phyloP scores from a whole-genome alignment of 1,140 invertebrate genomes.

The Manduca sexta region DNA sequence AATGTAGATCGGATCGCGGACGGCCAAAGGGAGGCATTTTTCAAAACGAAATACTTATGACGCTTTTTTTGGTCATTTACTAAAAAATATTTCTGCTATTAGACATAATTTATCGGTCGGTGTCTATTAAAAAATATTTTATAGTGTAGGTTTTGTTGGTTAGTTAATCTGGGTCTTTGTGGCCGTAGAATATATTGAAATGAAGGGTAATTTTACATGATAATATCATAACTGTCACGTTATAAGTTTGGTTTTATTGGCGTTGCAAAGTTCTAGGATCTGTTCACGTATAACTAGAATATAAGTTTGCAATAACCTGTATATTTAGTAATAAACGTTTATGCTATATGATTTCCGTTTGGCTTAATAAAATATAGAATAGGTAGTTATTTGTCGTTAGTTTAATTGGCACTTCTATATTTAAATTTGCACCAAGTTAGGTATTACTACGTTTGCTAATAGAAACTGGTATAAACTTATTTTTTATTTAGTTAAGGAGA shows the following conservation, averaged over 20 bases:
- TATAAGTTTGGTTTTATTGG: not conserved
- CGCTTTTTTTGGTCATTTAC: slow-evolving; percentile 43
- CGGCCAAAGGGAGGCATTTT: slow-evolving; percentile 39
- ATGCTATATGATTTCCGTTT: too few species aligned
- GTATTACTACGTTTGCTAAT: too few species aligned
- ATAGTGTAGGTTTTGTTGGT: slow-evolving; percentile 55
- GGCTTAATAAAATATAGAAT: too few species aligned
- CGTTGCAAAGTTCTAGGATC: too few species aligned
- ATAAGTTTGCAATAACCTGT: too few species aligned
- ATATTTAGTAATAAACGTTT: too few species aligned
- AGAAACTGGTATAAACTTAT: too few species aligned
- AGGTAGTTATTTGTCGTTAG: too few species aligned
- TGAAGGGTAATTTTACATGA: slow-evolving; percentile 12
- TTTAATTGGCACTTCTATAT: too few species aligned
- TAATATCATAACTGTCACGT: not conserved
- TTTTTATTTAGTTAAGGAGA: too few species aligned
- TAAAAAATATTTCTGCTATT: slow-evolving; percentile 65
- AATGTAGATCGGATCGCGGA: slow-evolving; percentile 59
- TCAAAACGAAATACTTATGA: slow-evolving; percentile 35
- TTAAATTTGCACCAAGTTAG: too few species aligned
- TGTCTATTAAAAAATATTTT: slow-evolving; percentile 62
- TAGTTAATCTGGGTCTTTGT: slow-evolving; percentile 17
- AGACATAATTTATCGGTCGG: slow-evolving; percentile 52
- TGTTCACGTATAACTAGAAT: too few species aligned
- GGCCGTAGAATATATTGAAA: slow-evolving; percentile 41